phyloP scores from a whole-genome alignment of 2,888 invertebrate species.

The Lobophora halterata region DNA sequence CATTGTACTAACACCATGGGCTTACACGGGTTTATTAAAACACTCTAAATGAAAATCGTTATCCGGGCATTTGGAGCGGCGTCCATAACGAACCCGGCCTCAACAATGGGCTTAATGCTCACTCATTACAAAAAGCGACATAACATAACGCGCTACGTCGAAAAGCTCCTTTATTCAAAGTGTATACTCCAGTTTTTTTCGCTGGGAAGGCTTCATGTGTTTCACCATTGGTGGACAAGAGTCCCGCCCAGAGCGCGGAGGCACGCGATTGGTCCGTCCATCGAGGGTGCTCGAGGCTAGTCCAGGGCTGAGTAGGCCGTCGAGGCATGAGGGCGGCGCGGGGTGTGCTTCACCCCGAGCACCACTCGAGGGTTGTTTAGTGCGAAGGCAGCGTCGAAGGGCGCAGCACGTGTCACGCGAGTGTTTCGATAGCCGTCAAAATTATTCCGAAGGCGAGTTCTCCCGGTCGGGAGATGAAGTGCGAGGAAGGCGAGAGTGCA shows the following conservation, averaged over 20 bases:
- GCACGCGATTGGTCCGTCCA: conserved; percentile 58
- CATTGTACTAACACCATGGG: conserved; percentile 38
- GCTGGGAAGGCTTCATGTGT: conserved; percentile 63
- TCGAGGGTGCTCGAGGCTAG: conserved; percentile 76
- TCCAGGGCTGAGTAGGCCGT: conserved; percentile 76
- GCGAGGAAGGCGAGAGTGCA: conserved; percentile 70
- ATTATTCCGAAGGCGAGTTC: conserved; percentile 77
- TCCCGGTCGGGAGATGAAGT: conserved; percentile 78
- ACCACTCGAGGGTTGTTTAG: conserved; percentile 81
- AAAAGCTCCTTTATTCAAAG: conserved; percentile 78
- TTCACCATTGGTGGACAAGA: conserved; percentile 55
- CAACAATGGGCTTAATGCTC: conserved; percentile 80
- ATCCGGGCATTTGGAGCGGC: conserved; percentile 75
- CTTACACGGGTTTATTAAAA: conserved; percentile 77
- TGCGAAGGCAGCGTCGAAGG: conserved; percentile 72
- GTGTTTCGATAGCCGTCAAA: conserved; percentile 59
- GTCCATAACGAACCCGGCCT: conserved; percentile 76
- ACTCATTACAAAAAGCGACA: conserved; percentile 81
- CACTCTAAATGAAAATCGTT: conserved; percentile 80
- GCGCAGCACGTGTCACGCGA: conserved; percentile 73
- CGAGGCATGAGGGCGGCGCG: conserved; percentile 77
- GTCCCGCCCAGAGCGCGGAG: conserved; percentile 65
- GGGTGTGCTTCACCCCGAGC: conserved; percentile 79
- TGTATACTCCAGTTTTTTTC: conserved; percentile 78
- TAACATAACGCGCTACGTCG: conserved; percentile 77